phyloP scores from a whole-genome alignment of 1,140 invertebrate species.

The Calliopsis andreniformis region DNA sequence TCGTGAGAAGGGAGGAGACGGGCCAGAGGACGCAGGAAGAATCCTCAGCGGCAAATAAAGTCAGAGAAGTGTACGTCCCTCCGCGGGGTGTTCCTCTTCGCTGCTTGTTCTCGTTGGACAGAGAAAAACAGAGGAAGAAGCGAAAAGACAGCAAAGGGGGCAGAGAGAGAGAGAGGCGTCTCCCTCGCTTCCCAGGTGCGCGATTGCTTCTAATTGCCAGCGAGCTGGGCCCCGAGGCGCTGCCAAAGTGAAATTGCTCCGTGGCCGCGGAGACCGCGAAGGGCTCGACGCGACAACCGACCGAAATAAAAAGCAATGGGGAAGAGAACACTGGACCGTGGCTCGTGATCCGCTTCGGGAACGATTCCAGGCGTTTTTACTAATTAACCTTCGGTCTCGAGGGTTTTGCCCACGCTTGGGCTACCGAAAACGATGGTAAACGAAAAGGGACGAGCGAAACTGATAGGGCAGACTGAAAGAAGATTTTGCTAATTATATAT shows the following conservation, averaged over 20 bases:
- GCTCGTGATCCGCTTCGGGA: slow-evolving; percentile 37
- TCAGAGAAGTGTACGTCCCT: not conserved
- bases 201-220: slow-evolving; percentile 70
- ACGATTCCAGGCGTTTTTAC: slow-evolving; percentile 59
- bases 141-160: not conserved
- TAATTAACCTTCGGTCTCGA: slow-evolving; percentile 57
- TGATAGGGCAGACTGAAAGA: no score
- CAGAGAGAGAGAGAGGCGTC: slow-evolving; percentile 31
- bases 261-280: slow-evolving; percentile 13
- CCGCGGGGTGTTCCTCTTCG: not conserved
- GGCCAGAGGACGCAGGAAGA: slow-evolving; percentile 16
- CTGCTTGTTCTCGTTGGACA: not conserved
- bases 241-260: slow-evolving; percentile 65
- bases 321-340: not conserved
- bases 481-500: no score
- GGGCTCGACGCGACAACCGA: slow-evolving; percentile 1
- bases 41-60: slow-evolving; percentile 41
- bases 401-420: no score
- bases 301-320: slow-evolving; percentile 40
- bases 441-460: no score
- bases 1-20: not conserved
- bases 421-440: no score
- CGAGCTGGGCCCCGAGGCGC: slow-evolving; percentile 41
- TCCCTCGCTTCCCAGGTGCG: slow-evolving; percentile 58
- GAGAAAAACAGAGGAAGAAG: slow-evolving; percentile 28